Evolutionary conservation across 2,888 invertebrate species (phyloP).

Genomic region (Tinea semifulvella): DNA sequence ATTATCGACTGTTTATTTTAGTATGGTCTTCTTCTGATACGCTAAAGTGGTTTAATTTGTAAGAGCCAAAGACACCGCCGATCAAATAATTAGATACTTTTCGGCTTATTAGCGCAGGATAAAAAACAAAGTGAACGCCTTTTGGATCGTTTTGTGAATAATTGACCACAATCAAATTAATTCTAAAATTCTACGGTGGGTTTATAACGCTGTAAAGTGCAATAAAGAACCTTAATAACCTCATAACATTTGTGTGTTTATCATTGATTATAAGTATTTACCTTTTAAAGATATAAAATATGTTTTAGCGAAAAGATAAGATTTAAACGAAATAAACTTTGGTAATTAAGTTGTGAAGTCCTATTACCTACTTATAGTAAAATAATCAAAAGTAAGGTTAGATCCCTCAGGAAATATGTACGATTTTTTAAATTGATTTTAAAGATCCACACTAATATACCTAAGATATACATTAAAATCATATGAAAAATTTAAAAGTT

Average conservation of each 20-base stretch:
- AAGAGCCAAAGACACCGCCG: slow-evolving; percentile 60
- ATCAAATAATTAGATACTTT: slow-evolving; percentile 62
- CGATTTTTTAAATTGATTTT: no score
- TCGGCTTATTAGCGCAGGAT: slow-evolving; percentile 58
- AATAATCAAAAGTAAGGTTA: not conserved
- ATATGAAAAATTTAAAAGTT: no score
- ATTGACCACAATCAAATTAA: slow-evolving; percentile 67
- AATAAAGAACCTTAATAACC: slow-evolving; percentile 60
- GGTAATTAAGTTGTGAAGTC: not conserved
- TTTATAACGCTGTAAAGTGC: slow-evolving; percentile 63
- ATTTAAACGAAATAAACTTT: not conserved
- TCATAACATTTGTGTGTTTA: slow-evolving; percentile 43
- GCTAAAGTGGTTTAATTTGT: slow-evolving; percentile 66
- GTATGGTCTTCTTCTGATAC: slow-evolving; percentile 48
- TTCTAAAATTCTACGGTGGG: slow-evolving; percentile 65
- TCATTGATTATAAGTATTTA: slow-evolving; percentile 18
- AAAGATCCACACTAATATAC: no score
- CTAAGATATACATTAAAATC: no score
- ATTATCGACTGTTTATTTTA: slow-evolving; percentile 64
- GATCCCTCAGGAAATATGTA: no score
- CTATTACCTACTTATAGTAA: not conserved
- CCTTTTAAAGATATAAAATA: not conserved
- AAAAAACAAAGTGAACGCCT: slow-evolving; percentile 46
- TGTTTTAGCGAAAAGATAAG: not conserved
- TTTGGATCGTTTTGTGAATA: slow-evolving; percentile 56